Conservation (phyloP, 1,140 invertebrate genomes). For the Drosophila burlai region DNA sequence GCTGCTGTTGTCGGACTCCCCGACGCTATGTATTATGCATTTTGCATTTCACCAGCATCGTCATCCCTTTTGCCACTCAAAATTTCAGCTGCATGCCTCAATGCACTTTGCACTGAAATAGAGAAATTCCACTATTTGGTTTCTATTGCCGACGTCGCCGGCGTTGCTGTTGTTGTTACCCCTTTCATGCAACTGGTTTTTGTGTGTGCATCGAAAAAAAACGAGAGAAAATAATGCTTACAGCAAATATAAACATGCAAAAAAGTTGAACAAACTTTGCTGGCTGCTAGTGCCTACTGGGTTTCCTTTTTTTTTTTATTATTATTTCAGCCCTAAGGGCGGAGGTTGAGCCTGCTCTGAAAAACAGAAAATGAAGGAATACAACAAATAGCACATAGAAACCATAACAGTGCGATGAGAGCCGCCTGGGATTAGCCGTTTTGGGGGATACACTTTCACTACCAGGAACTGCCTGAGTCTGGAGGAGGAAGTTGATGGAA, state of each 20-base stretch:
- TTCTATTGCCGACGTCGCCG: conserved; percentile 30
- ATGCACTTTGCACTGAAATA: conserved; percentile 69
- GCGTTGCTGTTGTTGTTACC: conserved; percentile 36
- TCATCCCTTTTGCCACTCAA: conserved; percentile 49
- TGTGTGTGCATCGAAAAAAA: conserved; percentile 56
- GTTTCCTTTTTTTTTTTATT: conserved; percentile 7
- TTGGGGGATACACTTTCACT: conserved; percentile 45
- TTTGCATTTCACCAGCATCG: conserved; percentile 57
- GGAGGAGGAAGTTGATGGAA: conserved; percentile 6
- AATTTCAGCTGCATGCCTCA: conserved; percentile 58
- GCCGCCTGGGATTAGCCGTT: conserved; percentile 46
- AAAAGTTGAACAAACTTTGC: conserved; percentile 73
- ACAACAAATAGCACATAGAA: conserved; percentile 48
- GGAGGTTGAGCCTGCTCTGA: conserved; percentile 43
- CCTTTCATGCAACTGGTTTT: conserved; percentile 67
- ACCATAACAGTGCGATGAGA: conserved; percentile 18
- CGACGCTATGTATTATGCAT: conserved; percentile 62
- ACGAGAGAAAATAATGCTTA: conserved; percentile 63
- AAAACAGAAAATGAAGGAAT: conserved; percentile 38
- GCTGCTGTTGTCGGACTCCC: not conserved
- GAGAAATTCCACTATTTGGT: conserved; percentile 63
- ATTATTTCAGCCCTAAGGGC: conserved; percentile 41
- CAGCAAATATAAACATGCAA: conserved; percentile 69
- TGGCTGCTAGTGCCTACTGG: conserved; percentile 6
- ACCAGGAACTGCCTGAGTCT: conserved; percentile 8